Conservation (phyloP, 2,797 vertebrate genomes). For the Sandelia bainsii region DNA sequence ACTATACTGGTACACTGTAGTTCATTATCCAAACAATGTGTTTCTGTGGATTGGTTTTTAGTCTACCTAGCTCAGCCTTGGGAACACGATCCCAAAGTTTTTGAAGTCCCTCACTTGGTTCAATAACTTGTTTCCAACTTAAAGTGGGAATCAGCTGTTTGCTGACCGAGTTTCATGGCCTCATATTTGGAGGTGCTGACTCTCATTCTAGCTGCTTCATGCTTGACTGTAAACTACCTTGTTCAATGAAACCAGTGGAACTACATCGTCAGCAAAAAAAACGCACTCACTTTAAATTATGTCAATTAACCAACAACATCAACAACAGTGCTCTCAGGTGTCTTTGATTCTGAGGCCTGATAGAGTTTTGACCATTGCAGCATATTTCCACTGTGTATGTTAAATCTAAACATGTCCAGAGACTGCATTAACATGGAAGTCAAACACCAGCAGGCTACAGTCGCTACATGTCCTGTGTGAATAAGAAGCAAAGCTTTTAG, state of each 20-base stretch:
- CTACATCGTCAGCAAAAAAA: constrained; percentile 2
- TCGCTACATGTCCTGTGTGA: constrained; percentile 29
- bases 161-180: not conserved
- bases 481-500: constrained; percentile 5
- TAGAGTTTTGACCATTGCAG: not conserved
- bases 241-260: not conserved
- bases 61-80: too few relatives aligned
- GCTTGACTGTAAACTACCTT: not conserved
- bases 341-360: not conserved
- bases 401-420: not conserved
- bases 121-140: not conserved
- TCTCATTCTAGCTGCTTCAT: not conserved
- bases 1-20: not conserved
- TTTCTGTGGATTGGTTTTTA: not conserved
- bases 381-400: not conserved
- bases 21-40: not conserved
- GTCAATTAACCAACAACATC: not conserved
- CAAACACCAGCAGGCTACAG: not conserved
- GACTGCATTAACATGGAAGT: not conserved
- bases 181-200: not conserved
- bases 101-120: not conserved
- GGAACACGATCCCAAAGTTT: not conserved
- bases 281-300: not conserved
- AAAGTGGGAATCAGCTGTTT: not conserved
- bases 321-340: not conserved